Evolutionary conservation across 2,113 vertebrate genomes (phyloP), one percentile per base, ranked within the genome.

Genomic region (Phaetusa simplex): DNA sequence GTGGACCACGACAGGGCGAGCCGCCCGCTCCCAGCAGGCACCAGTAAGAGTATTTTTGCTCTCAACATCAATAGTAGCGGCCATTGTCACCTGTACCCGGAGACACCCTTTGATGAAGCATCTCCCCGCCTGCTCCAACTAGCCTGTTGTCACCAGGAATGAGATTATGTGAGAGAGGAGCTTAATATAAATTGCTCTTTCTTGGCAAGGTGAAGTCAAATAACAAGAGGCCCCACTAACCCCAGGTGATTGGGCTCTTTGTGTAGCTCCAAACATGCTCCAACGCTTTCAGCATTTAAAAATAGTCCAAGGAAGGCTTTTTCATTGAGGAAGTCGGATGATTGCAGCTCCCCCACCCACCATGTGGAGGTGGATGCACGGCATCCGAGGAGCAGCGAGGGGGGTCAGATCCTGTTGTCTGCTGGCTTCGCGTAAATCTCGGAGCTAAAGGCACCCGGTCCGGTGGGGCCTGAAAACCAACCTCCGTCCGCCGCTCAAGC

Each of bases 201-300:
- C 94, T 82, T 87, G 77, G 81, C 71, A 62, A 95, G 88, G 76
- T 66, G 86, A 96, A 96, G 93, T 61, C 90, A 73, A 83, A 93
- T 59, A 67, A 81, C 69, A 40, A 88, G 95, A 91, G 66, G 83
- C 86, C 45, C 40, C 91, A 6, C 76, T 64, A 50, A 73, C 66
- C 61, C 76, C 87, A 88, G 93, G 90, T 92, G 89, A 81, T 88
- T 27, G 80, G 80, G 77, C 79, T 90, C 94, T 97, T 95, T 97
- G 95, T 97, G 95, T 92, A 26, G 78, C 86, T 92, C 73, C 94
- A 82, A 91, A 89, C 89, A 58, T 5, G 81, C 96, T 94, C 87
- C 6, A 83, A 61, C 14, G 78, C 82, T 92, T 66, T 24, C 89
- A 58, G 95, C 86, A n/a, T 93, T 93, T 86, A 88, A 90, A 95